Base-by-base conservation (phyloP, 1,140 invertebrate genomes). In the Cyclargus thomasi region DNA sequence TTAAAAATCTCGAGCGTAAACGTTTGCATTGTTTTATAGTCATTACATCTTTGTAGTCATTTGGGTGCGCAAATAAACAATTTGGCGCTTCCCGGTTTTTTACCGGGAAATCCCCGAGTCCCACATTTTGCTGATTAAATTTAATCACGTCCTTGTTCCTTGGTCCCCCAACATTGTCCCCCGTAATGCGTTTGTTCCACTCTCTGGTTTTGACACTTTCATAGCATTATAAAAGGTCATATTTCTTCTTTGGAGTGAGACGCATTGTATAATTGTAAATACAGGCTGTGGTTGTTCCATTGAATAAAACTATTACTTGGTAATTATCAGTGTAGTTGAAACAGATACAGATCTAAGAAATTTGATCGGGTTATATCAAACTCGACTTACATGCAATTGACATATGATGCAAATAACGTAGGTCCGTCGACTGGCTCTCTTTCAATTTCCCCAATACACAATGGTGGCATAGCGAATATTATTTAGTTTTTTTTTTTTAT, bases 161-260 rank as follows among this genome's bases (percentile, higher is more conserved):
- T 20, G 18, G 65, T 29, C 65, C 71, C 65, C 64, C 63, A 35
- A 64, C 68, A 67, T 68, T 67, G 70, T 69, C 72, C 74, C 69
- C 71, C 70, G 68, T 77, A 77, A 80, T 76, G 75, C 72, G 70
- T 74, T 74, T 72, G 73, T 74, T 72, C 70, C 73, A 67, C 69
- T 64, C 70, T 75, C 75, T 78, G 75, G 71, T 74, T 77, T 79
- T 77, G 77, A 76, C 77, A 79, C 75, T 79, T 74, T 77, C 72
- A 73, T 74, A 69, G 76, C 78, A 73, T 76, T 74, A 81, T 74
- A 75, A 79, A 75, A 76, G 74, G 74, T 67, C 71, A 77, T 79
- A 79, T 77, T 74, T 74, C 70, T 72, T 74, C 69, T 64, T n/a
- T 65, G 65, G 63, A 70, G 20, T 17, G 21, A 47, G 65, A 67